A percentile compares a stretch with the other conserved stretches of the same genome.
Evolutionary conservation across 2,888 invertebrate genomes (phyloP).

Genomic region (Tipula vernalis): DNA sequence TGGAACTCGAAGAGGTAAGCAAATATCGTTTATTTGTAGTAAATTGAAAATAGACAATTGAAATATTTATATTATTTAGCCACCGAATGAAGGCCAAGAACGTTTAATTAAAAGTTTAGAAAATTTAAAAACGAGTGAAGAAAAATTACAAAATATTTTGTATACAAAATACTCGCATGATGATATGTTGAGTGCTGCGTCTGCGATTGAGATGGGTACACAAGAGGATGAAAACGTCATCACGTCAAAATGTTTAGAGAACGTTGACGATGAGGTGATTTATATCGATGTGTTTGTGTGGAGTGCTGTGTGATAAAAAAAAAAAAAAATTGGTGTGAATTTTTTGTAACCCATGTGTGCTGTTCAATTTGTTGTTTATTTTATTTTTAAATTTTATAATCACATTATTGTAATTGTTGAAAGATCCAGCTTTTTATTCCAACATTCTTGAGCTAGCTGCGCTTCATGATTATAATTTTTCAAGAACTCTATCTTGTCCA

Average conservation of each 20-base stretch:
- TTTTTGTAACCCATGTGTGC: slow-evolving; percentile 10
- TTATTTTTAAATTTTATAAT: slow-evolving; percentile 20
- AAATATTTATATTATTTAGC: slow-evolving; percentile 19
- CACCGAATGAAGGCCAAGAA: slow-evolving; percentile 37
- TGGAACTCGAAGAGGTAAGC: slow-evolving; percentile 29
- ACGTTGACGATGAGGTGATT: not conserved
- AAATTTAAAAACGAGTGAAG: slow-evolving; percentile 57
- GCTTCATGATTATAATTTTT: no score
- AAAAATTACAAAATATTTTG: slow-evolving; percentile 36
- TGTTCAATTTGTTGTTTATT: not conserved
- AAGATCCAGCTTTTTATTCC: no score
- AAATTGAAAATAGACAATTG: slow-evolving; percentile 11
- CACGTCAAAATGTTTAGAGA: not conserved
- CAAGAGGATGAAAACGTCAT: not conserved
- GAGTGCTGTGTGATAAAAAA: not conserved
- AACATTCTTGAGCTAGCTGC: not conserved
- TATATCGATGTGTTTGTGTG: not conserved
- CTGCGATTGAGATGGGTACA: not conserved
- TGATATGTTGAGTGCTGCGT: not conserved
- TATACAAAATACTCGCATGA: not conserved
- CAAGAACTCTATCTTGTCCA: no score
- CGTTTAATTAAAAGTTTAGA: slow-evolving; percentile 52
- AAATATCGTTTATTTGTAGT: not conserved
- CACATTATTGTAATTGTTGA: not conserved
- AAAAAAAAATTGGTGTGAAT: not conserved